These are phyloP conservation scores for Thunnus albacares DNA, from an alignment of 2,797 vertebrate genomes.

Conservation along the genomic window DNA sequence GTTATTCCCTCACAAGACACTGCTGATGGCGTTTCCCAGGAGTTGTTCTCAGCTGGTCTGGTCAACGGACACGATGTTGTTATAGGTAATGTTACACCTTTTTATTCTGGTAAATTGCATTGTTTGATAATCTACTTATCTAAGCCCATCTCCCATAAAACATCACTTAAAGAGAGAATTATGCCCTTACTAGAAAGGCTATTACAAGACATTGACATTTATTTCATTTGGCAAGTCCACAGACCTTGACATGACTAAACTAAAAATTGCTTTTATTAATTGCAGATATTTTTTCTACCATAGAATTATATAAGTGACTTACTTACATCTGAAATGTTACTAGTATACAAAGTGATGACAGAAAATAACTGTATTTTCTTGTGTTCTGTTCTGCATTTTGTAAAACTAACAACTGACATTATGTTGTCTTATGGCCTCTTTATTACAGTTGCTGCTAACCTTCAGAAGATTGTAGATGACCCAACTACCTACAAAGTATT, in stretches of 20 bases:
- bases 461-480: conserved; percentile 99
- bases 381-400: background rate
- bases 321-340: background rate
- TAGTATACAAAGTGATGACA: background rate
- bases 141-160: background rate
- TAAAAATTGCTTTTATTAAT: background rate
- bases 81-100: conserved; percentile 89
- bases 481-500: conserved; percentile 96
- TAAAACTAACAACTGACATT: background rate
- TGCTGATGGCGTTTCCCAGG: conserved; percentile 98
- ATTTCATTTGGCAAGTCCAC: background rate
- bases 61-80: conserved; percentile 96
- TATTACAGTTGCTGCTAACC: conserved; percentile 96
- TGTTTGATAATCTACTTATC: conserved; percentile 7
- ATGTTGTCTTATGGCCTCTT: conserved; percentile 26
- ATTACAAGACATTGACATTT: background rate
- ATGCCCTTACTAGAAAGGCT: background rate
- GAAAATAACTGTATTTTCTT: background rate
- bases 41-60: conserved; percentile 97
- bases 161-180: background rate
- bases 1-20: conserved; percentile 89
- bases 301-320: background rate
- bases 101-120: conserved; percentile 27
- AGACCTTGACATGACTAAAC: background rate
- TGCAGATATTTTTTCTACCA: background rate